These are phyloP conservation scores for Mythimna vitellina DNA, from an alignment of 2,888 invertebrate species.

Conservation along the genomic window DNA sequence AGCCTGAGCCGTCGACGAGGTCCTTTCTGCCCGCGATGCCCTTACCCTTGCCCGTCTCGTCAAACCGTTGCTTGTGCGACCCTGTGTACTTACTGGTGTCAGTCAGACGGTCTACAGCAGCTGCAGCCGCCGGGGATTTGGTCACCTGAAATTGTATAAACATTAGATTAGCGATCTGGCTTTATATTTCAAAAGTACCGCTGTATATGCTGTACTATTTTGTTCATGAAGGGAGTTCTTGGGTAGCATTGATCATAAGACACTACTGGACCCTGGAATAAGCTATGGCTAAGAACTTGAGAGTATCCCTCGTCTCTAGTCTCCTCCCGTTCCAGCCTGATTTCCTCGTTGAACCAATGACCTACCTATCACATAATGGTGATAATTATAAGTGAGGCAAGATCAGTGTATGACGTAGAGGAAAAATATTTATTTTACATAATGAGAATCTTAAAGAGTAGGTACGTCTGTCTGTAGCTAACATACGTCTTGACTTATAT, in stretches of 20 bases:
- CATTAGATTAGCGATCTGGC: not conserved
- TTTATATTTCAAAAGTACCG: not conserved
- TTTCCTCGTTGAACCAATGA: not conserved
- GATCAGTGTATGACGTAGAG: slow-evolving; percentile 8
- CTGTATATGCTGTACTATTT: too few species aligned
- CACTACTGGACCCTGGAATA: not conserved
- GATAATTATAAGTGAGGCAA: not conserved
- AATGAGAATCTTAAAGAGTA: slow-evolving; percentile 11
- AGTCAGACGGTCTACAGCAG: slow-evolving; percentile 94
- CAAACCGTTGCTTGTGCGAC: slow-evolving; percentile 96
- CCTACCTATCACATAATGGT: not conserved
- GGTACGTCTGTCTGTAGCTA: not conserved
- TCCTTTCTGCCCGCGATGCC: slow-evolving; percentile 96
- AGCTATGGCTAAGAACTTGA: not conserved
- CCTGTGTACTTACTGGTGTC: slow-evolving; percentile 97
- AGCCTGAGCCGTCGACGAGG: slow-evolving; percentile 93
- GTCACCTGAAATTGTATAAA: slow-evolving; percentile 76
- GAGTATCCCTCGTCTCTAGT: not conserved
- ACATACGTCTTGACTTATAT: slow-evolving; percentile 18
- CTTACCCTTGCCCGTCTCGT: slow-evolving; percentile 95
- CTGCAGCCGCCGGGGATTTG: slow-evolving; percentile 87
- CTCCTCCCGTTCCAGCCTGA: not conserved
- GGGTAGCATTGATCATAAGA: not conserved
- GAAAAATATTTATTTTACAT: slow-evolving; percentile 22
- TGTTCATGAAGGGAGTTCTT: too few species aligned